Conservation (phyloP, 2,113 vertebrate species). For the Piprites chloris region DNA sequence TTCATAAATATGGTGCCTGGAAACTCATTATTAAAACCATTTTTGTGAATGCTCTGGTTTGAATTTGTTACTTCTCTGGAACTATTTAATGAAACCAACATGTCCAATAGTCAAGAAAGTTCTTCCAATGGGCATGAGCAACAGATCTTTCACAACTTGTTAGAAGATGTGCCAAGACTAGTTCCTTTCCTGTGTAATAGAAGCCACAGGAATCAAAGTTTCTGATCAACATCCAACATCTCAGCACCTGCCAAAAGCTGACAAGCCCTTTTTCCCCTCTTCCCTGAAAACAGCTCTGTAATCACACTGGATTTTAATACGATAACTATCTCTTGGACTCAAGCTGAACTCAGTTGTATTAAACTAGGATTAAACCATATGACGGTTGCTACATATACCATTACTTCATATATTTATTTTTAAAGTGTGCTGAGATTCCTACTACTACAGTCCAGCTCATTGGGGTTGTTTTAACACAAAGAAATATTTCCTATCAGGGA, state of each 20-base stretch:
- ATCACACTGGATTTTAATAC: slow-evolving; percentile 54
- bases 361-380: slow-evolving; percentile 37
- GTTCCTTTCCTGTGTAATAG: slow-evolving; percentile 57
- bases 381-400: background rate
- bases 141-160: slow-evolving; percentile 49
- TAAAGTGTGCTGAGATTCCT: background rate
- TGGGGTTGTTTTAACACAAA: background rate
- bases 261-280: slow-evolving; percentile 14
- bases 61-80: slow-evolving; percentile 56
- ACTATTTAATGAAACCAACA: slow-evolving; percentile 54
- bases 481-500: background rate
- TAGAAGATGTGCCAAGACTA: slow-evolving; percentile 57
- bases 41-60: slow-evolving; percentile 31
- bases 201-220: slow-evolving; percentile 58
- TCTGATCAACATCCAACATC: slow-evolving; percentile 51
- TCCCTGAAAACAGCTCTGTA: slow-evolving; percentile 54
- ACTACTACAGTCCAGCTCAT: background rate
- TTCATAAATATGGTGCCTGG: background rate
- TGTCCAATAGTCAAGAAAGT: slow-evolving; percentile 45
- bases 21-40: slow-evolving; percentile 6
- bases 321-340: slow-evolving; percentile 57
- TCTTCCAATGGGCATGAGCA: slow-evolving; percentile 56
- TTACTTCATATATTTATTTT: slow-evolving; percentile 46
- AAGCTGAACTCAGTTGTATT: slow-evolving; percentile 16
- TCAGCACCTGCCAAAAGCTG: slow-evolving; percentile 56